Percentiles rank a stretch among this genome's conserved stretches.
phyloP scores from a whole-genome alignment of 2,888 invertebrate species.

The Ophion ellenae region DNA sequence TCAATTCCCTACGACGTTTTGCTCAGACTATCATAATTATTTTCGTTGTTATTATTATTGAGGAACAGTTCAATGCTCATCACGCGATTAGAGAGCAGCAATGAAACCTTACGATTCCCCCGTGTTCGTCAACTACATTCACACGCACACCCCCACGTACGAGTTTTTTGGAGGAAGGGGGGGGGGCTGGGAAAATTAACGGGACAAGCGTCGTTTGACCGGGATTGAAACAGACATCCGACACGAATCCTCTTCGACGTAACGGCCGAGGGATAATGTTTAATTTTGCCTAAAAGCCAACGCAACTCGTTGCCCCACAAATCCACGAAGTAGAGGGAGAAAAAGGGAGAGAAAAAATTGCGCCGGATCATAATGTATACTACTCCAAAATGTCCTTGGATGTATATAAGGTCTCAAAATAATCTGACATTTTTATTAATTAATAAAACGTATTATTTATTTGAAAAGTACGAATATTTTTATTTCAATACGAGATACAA shows the following conservation, averaged over 20 bases:
- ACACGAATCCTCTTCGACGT: slow-evolving; percentile 75
- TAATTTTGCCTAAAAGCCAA: slow-evolving; percentile 45
- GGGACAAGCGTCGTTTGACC: slow-evolving; percentile 42
- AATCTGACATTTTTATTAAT: too few species aligned
- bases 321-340: neutral
- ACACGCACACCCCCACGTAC: neutral
- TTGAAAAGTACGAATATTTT: too few species aligned
- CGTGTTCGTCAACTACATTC: neutral
- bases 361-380: too few species aligned
- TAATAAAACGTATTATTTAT: too few species aligned
- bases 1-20: neutral
- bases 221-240: slow-evolving; percentile 71
- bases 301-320: neutral
- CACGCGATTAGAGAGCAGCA: slow-evolving; percentile 15
- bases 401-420: too few species aligned
- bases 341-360: too few species aligned
- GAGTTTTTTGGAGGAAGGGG: neutral
- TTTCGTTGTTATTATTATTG: neutral
- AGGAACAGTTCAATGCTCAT: slow-evolving; percentile 20
- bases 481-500: too few species aligned
- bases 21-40: neutral
- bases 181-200: slow-evolving; percentile 26
- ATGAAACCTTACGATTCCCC: slow-evolving; percentile 44
- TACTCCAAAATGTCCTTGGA: too few species aligned
- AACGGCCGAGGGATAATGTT: slow-evolving; percentile 65